A percentile compares a stretch with the other conserved stretches of the same genome.
phyloP scores from a whole-genome alignment of 2,888 invertebrate genomes.

The Drosophila meridiana region DNA sequence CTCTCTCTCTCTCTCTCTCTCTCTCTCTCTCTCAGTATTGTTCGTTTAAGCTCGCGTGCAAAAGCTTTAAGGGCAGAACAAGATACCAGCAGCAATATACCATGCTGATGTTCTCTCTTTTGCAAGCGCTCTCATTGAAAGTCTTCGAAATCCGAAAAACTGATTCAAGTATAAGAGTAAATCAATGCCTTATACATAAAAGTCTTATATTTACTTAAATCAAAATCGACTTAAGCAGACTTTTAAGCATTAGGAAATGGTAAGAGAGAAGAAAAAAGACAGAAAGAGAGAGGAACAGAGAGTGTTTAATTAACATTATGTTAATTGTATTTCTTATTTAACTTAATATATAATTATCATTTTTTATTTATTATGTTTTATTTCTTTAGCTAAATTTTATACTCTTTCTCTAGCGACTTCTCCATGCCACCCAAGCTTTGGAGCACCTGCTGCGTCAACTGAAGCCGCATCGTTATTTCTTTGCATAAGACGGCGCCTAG shows the following conservation, averaged over 20 bases:
- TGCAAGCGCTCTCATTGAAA: background rate
- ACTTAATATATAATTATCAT: no score
- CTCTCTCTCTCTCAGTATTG: background rate
- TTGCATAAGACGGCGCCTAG: constrained; percentile 36
- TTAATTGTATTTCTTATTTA: no score
- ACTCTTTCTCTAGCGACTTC: no score
- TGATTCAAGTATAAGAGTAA: background rate
- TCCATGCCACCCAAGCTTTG: constrained; percentile 19
- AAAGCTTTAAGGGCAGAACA: background rate
- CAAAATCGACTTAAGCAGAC: background rate
- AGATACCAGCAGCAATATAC: background rate
- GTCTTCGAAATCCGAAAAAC: no score
- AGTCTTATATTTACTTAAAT: background rate
- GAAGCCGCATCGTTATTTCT: background rate
- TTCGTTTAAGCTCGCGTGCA: background rate
- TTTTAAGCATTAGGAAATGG: no score
- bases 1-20: background rate
- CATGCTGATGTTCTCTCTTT: background rate
- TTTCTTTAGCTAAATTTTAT: no score
- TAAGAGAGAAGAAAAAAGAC: no score
- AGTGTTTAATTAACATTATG: no score
- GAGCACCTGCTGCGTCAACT: constrained; percentile 28
- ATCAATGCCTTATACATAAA: background rate
- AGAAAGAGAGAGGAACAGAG: no score
- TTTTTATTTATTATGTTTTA: no score